Evolutionary conservation across 2,797 vertebrate genomes (phyloP).

Genomic region (Danionella dracula): DNA sequence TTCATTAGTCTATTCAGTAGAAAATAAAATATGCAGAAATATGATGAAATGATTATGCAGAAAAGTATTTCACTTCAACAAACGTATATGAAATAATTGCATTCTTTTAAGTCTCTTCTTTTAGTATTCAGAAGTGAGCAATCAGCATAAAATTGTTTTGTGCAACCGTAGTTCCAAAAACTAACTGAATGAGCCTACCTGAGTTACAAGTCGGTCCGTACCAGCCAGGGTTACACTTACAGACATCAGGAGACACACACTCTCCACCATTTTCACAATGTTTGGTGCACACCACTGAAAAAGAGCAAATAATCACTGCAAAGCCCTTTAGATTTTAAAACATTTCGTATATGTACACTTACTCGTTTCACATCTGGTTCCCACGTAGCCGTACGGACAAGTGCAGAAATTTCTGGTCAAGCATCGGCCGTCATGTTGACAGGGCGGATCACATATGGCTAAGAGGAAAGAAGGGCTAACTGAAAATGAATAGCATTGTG

Average conservation of each 20-base stretch:
- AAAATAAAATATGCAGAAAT: too few species aligned
- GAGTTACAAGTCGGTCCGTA: constrained; percentile 81
- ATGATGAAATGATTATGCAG: too few species aligned
- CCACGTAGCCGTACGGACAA: constrained; percentile 87
- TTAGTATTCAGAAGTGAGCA: too few species aligned
- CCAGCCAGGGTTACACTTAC: constrained; percentile 82
- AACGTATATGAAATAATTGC: too few species aligned
- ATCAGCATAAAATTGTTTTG: too few species aligned
- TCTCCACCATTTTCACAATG: constrained; percentile 89
- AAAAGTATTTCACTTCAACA: too few species aligned
- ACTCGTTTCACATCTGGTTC: constrained; percentile 87
- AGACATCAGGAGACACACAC: constrained; percentile 81
- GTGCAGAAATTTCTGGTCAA: constrained; percentile 81
- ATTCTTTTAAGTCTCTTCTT: too few species aligned
- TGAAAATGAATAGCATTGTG: neutral
- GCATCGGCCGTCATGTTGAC: constrained; percentile 80
- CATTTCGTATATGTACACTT: constrained; percentile 48
- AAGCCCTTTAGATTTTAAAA: neutral
- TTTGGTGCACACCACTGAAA: constrained; percentile 85
- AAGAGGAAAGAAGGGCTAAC: constrained; percentile 23
- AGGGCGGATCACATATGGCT: constrained; percentile 80
- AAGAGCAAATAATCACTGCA: neutral
- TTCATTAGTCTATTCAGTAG: too few species aligned
- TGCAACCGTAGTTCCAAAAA: too few species aligned
- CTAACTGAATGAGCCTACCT: constrained; percentile 68